Evolutionary conservation across 2,888 invertebrate species (phyloP), one percentile per base, ranked within the genome.

Genomic region (Folsomia manolachei): DNA sequence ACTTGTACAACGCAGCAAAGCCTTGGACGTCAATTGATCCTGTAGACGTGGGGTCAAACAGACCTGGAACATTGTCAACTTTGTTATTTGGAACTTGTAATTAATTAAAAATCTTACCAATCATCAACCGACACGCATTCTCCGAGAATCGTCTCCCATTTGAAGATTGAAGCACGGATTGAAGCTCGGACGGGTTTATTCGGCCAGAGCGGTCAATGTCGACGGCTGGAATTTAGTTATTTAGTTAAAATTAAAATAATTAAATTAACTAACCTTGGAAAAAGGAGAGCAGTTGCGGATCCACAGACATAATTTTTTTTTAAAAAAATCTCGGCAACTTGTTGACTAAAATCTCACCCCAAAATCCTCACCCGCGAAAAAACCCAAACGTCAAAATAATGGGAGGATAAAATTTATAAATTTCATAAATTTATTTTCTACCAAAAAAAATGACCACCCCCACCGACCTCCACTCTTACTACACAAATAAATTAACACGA

Each of bases 401-500:
- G n/a, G n/a, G n/a, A n/a, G n/a, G n/a, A n/a, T n/a, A n/a, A n/a
- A n/a, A n/a, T n/a, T n/a, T n/a, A n/a, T n/a, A n/a, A n/a, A n/a
- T n/a, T n/a, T n/a, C n/a, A n/a, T n/a, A n/a, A n/a, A n/a, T n/a
- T n/a, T n/a, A n/a, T n/a, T n/a, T n/a, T n/a, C n/a, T n/a, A n/a
- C n/a, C n/a, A n/a, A n/a, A n/a, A n/a, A n/a, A n/a, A n/a, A n/a
- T n/a, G n/a, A n/a, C n/a, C n/a, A n/a, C n/a, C n/a, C n/a, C n/a
- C n/a, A 39, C 39, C 14, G 39, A 39, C 39, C 39, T 97, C 84
- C 93, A 95, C 80, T 97, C 97, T 83, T 99, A 95, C 86, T 90
- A 95, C 83, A 96, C 97, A 83, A 96, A 94, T 51, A 99, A 99
- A 86, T 96, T 97, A 85, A 95, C 93, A 26, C 74, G 87, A 71